Evolutionary conservation across 2,113 vertebrate genomes (phyloP).

Genomic region (Andinoacara biseriatus): DNA sequence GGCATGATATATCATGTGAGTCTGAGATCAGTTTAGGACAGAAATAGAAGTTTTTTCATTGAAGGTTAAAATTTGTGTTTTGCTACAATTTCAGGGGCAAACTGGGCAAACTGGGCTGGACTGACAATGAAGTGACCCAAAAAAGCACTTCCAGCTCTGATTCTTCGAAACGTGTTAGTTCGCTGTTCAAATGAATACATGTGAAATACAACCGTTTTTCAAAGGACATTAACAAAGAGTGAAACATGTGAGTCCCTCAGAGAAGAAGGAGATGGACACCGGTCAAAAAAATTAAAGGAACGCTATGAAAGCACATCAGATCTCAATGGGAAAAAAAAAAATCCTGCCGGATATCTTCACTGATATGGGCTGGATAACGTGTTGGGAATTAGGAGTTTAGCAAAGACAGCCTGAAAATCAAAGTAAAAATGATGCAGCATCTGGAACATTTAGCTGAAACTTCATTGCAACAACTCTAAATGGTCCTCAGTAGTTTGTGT

Average conservation of each 20-base stretch:
- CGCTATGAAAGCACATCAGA: no score
- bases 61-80: conserved; percentile 23
- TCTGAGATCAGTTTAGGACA: conserved; percentile 44
- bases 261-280: neutral
- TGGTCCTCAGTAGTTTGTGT: no score
- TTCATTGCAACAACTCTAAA: no score
- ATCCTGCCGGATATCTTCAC: no score
- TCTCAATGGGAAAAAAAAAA: no score
- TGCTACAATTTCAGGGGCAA: conserved; percentile 3
- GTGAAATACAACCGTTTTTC: neutral
- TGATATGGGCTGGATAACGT: no score
- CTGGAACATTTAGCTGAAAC: no score
- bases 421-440: no score
- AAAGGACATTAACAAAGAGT: neutral
- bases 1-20: conserved; percentile 47
- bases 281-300: no score
- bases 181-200: neutral
- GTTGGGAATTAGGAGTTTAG: no score
- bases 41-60: conserved; percentile 9
- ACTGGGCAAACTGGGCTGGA: neutral
- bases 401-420: no score
- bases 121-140: neutral
- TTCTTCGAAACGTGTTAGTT: no score
- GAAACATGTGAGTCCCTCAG: neutral
- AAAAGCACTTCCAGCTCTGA: neutral